These are phyloP conservation scores for Thunnus albacares DNA, from an alignment of 2,797 vertebrate genomes.

Conservation along the genomic window DNA sequence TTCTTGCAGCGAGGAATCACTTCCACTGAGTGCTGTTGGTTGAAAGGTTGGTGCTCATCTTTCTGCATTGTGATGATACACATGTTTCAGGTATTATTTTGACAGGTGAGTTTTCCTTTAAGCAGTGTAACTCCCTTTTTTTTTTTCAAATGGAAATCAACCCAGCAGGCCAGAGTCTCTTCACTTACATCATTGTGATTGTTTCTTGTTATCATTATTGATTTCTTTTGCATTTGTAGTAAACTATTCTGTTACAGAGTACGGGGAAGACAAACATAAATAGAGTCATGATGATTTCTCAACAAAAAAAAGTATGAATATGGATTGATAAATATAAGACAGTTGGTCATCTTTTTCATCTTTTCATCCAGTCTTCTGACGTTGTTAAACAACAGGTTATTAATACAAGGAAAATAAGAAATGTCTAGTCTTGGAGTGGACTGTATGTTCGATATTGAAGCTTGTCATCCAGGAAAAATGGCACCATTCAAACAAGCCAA, in stretches of 20 bases:
- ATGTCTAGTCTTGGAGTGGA: not conserved
- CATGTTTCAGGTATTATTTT: not conserved
- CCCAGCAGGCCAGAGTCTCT: not conserved
- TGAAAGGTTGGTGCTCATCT: constrained; percentile 6
- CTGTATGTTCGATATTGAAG: not conserved
- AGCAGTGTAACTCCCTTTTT: not conserved
- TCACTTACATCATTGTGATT: constrained; percentile 2
- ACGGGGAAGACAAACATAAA: not conserved
- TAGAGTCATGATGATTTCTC: too few species aligned
- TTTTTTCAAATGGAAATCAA: constrained; percentile 14
- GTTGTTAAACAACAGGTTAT: not conserved
- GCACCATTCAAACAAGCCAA: not conserved
- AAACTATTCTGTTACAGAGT: constrained; percentile 6
- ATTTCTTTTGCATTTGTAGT: constrained; percentile 30
- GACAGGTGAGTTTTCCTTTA: constrained; percentile 24
- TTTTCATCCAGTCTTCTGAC: not conserved
- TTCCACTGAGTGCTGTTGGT: constrained; percentile 22
- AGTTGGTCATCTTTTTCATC: not conserved
- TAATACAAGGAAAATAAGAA: not conserved
- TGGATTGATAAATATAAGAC: constrained; percentile 39
- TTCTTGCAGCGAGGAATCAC: constrained; percentile 30
- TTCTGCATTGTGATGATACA: constrained; percentile 1
- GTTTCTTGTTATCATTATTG: not conserved
- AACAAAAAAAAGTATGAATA: constrained; percentile 12
- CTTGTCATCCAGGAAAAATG: not conserved